Conservation (phyloP, 2,888 invertebrate species). For the Zaprionus bogoriensis region DNA sequence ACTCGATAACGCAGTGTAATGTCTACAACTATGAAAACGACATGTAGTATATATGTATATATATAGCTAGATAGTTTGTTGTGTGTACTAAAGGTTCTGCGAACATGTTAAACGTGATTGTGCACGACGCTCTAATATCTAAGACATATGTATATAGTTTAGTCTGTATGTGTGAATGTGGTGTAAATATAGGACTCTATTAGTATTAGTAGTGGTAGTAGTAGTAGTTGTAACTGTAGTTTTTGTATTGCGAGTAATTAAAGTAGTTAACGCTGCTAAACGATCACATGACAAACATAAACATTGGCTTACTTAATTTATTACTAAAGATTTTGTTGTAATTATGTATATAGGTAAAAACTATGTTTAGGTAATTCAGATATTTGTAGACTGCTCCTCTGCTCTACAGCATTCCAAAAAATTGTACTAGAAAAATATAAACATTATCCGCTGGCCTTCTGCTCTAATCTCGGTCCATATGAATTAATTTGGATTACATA, state of each 20-base stretch:
- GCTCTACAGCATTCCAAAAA: conserved; percentile 49
- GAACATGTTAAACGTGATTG: conserved; percentile 57
- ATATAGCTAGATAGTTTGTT: background rate
- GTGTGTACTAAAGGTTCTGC: conserved; percentile 35
- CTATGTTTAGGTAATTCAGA: conserved; percentile 47
- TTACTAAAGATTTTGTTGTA: conserved; percentile 33
- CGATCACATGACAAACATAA: conserved; percentile 67
- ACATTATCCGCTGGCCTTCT: conserved; percentile 16
- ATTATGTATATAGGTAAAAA: conserved; percentile 28
- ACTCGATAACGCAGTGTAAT: conserved; percentile 24
- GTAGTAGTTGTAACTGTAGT: conserved; percentile 21
- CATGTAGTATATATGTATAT: background rate
- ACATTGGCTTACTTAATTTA: conserved; percentile 49
- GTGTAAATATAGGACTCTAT: conserved; percentile 40
- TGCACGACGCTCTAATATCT: conserved; percentile 59
- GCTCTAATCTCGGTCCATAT: background rate
- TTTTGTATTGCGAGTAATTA: no score
- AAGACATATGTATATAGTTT: conserved; percentile 19
- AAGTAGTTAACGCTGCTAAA: conserved; percentile 44
- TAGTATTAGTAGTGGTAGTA: conserved; percentile 25
- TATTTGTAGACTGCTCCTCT: conserved; percentile 32
- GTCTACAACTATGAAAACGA: conserved; percentile 31
- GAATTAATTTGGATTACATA: background rate
- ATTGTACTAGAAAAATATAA: conserved; percentile 70
- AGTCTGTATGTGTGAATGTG: conserved; percentile 26